Base-by-base conservation (phyloP, 2,113 vertebrate genomes). In the Lepisosteus osseus region DNA sequence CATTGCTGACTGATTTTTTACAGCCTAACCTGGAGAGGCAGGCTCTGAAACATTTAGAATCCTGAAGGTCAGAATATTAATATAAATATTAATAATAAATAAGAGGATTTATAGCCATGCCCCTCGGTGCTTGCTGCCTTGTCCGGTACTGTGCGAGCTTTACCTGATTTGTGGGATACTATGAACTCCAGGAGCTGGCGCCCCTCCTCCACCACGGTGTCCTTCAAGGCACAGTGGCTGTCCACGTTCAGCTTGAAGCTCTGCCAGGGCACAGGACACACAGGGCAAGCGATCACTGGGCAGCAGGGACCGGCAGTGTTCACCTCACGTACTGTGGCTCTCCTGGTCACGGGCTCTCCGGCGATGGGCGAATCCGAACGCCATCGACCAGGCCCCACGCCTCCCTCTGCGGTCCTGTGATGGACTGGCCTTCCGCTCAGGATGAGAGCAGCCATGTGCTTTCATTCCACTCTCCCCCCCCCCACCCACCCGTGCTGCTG, bases 31-130 rank as follows among this genome's bases (percentile, higher is more conserved):
- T 54, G 74, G 65, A 57, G 76, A 90, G 92, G 92, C 90, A 82
- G 87, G 90, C 89, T 90, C 93, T 95, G 92, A 91, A 93, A 94
- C 93, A 95, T 95, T 94, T 94, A 94, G 94, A 94, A 93, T 95
- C 92, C 90, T 95, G 94, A 95, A 98, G 96, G 96, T 98, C 97
- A 94, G 90, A 92, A 93, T 94, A 94, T 95, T 98, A 96, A 98
- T 98, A 94, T 94, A 95, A 94, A 96, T 94, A 96, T 97, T 95
- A 97, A 97, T 96, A 97, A 97, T 97, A 93, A 94, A 98, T 97
- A 95, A 90, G 89, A 86, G 91, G 88, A 93, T 92, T 93, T 93
- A 91, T 87, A 89, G 90, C 91, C 93, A 92, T 85, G 61, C 88
- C 92, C 85, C 87, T 89, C 89, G 87, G 89, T 88, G 89, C 89